Evolutionary conservation across 2,888 invertebrate genomes (phyloP).

Genomic region (Pogonocherus hispidulus): DNA sequence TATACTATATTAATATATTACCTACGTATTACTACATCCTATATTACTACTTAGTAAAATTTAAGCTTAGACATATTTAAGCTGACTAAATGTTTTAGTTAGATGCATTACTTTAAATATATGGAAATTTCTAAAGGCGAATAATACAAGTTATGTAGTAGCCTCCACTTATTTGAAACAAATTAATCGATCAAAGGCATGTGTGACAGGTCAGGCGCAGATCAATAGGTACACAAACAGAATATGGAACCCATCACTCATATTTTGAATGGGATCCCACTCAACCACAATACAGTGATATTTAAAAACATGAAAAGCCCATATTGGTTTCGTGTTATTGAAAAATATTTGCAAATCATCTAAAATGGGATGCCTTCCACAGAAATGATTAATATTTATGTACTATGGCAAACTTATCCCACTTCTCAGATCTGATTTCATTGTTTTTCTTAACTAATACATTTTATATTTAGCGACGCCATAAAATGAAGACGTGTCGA

Average conservation of each 20-base stretch:
- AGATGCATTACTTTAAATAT: too few species aligned
- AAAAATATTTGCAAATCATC: conserved; percentile 32
- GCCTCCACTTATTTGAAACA: conserved; percentile 13
- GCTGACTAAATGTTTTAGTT: too few species aligned
- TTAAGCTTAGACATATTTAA: too few species aligned
- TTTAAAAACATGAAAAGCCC: conserved; percentile 30
- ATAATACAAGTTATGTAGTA: conserved; percentile 11
- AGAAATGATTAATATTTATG: too few species aligned
- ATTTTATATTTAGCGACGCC: too few species aligned
- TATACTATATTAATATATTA: too few species aligned
- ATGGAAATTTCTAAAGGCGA: not conserved
- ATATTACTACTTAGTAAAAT: too few species aligned
- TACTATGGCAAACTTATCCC: too few species aligned
- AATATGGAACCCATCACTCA: conserved; percentile 39
- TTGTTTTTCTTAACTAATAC: too few species aligned
- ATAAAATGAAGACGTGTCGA: too few species aligned
- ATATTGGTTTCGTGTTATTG: conserved; percentile 8
- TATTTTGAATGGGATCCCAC: conserved; percentile 33
- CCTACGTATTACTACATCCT: too few species aligned
- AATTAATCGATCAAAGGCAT: conserved; percentile 32
- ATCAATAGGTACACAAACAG: conserved; percentile 19
- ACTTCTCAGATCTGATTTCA: too few species aligned
- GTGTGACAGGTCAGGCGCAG: conserved; percentile 18
- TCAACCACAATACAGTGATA: conserved; percentile 20
- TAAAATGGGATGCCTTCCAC: not conserved